Conservation (phyloP, 2,797 vertebrate genomes). For the Limosa lapponica region DNA sequence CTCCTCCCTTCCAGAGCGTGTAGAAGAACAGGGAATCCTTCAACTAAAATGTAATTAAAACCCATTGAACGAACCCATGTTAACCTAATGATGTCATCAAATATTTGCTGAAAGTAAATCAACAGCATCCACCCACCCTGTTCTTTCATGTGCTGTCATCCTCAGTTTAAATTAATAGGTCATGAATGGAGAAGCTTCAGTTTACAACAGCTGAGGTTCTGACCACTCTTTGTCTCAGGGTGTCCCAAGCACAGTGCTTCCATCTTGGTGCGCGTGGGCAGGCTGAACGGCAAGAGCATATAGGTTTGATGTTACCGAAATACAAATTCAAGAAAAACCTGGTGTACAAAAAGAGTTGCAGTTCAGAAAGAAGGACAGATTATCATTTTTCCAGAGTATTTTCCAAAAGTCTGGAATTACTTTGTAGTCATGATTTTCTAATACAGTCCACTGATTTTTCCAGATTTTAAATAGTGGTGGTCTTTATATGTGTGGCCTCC, state of each 20-base stretch:
- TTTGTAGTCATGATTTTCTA: neutral
- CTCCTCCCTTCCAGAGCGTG: neutral
- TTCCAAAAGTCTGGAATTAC: neutral
- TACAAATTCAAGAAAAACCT: neutral
- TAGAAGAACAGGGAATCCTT: neutral
- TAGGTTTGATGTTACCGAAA: neutral
- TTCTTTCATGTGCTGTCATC: neutral
- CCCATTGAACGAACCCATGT: neutral
- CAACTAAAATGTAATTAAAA: neutral
- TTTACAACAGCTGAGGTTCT: neutral
- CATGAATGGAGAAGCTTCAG: neutral
- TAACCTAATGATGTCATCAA: neutral
- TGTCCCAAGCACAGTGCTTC: neutral
- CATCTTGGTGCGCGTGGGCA: neutral
- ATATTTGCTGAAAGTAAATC: conserved; percentile 19
- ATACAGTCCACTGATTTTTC: neutral
- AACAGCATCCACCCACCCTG: neutral
- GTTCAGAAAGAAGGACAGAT: neutral
- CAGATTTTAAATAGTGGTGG: neutral
- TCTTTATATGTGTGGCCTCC: neutral
- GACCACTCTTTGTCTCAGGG: neutral
- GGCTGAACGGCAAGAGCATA: neutral
- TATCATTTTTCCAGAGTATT: neutral
- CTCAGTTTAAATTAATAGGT: neutral
- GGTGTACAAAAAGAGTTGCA: neutral